Base-by-base conservation (phyloP, 2,888 invertebrate genomes). In the Aplocera efformata region DNA sequence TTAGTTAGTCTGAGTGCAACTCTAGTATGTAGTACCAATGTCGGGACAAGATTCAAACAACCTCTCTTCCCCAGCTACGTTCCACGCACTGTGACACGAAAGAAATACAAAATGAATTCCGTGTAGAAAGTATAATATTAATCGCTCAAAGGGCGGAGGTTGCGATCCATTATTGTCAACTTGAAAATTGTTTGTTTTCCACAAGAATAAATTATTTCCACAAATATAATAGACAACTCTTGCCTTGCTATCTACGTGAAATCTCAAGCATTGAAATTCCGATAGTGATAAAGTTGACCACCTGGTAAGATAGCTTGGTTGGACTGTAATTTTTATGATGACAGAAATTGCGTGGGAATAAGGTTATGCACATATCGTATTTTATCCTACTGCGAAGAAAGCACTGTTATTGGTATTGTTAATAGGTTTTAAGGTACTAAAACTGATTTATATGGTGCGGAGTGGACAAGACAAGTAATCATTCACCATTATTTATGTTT, bases 61-160 rank as follows among this genome's bases (percentile, higher is more conserved):
- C 13, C 13, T 2, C 13, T 3, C 13, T 17, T 17, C 7, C 10
- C 17, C 30, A 38, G 33, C 30, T 23, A 7, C 5, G 1, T 13
- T 4, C 4, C n/a, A 8, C 5, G 0, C 21, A 25, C 37, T 33
- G 37, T 31, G 4, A 3, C 22, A 6, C 22, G 9, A 10, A 31
- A 35, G 46, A 49, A 56, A 58, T 62, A 56, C 50, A 58, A 60
- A 51, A 59, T 57, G 48, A 59, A 63, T 58, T 61, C 57, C 42
- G 55, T 56, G 57, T 64, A 60, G 68, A 68, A 68, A 67, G 67
- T 67, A 41, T 30, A 41, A 56, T 53, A 67, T 67, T 63, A 59
- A 67, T 67, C 52, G 45, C 48, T 37, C 52, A 48, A 56, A 59
- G 67, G 55, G 53, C 56, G 62, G 29, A 67, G 68, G 68, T 67